Conservation (phyloP, 2,797 vertebrate genomes). For the Novumbra hubbsi region DNA sequence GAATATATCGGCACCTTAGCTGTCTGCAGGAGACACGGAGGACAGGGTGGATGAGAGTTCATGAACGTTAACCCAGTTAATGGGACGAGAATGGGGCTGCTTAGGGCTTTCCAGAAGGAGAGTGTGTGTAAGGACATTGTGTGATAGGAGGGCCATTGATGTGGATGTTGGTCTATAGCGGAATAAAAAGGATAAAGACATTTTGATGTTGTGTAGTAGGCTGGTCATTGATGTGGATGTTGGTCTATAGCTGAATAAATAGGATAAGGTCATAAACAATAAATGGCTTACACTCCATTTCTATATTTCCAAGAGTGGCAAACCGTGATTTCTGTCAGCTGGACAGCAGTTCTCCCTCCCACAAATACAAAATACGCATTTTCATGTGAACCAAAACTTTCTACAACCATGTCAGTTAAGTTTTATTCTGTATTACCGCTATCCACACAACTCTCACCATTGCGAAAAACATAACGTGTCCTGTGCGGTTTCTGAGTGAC, state of each 20-base stretch:
- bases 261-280: neutral
- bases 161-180: neutral
- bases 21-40: slow-evolving; percentile 26
- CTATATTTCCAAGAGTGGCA: neutral
- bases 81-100: slow-evolving; percentile 18
- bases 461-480: neutral
- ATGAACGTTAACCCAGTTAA: slow-evolving; percentile 56
- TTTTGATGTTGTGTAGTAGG: neutral
- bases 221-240: neutral
- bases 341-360: neutral
- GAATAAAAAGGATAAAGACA: neutral
- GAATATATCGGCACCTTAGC: slow-evolving; percentile 32
- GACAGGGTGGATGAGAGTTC: slow-evolving; percentile 38
- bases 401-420: neutral
- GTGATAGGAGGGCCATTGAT: neutral
- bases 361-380: neutral
- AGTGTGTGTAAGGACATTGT: slow-evolving; percentile 12
- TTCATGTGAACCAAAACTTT: neutral
- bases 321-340: neutral
- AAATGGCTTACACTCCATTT: neutral
- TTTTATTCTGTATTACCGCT: neutral
- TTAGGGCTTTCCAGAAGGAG: slow-evolving; percentile 23
- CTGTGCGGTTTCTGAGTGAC: neutral
- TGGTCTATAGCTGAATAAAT: neutral
- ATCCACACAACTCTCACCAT: neutral